Evolutionary conservation across 2,113 vertebrate genomes (phyloP), one percentile per base, ranked within the genome.

Genomic region (Nestor notabilis): DNA sequence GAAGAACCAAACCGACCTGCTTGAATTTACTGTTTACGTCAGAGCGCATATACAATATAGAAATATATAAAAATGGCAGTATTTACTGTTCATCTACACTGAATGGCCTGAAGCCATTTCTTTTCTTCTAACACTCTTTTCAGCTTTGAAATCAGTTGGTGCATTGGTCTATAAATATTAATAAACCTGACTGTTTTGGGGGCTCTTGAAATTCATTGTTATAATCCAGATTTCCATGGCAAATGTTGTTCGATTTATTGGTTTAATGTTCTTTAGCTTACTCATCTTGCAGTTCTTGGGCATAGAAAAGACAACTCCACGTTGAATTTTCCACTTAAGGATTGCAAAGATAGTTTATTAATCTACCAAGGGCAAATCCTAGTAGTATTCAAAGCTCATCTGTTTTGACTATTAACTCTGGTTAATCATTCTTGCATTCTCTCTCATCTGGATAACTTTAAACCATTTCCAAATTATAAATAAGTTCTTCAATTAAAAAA

Each of bases 381-480:
- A 83, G 41, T 63, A 71, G 81, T 90, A 92, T 13, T 95, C 35
- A 88, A 77, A 89, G 28, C 91, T 95, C 93, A 43, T 65, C 53
- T 93, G 1, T 89, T 97, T 96, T 80, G 61, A 84, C n/a, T 77
- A 2, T 46, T 89, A 60, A 87, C 27, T 95, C 87, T 93, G 78
- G 80, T 90, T 49, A 83, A 70, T 79, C 46, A 10, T 90, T 87
- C 49, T 92, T 56, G 58, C 68, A 68, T 94, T 89, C 18, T 72
- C 19, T 88, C 20, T 87, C 52, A 75, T 89, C 83, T 92, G 81
- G 83, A 31, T 90, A 80, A 83, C 91, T 87, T 87, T 82, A 86
- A 96, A 95, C 76, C 65, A 87, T 88, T 97, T 97, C 71, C 87
- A 97, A 92, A 46, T 94, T 92, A 78, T 35, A 96, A 66, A 89